Evolutionary conservation across 2,888 invertebrate species (phyloP).

Genomic region (Nasonia oneida): DNA sequence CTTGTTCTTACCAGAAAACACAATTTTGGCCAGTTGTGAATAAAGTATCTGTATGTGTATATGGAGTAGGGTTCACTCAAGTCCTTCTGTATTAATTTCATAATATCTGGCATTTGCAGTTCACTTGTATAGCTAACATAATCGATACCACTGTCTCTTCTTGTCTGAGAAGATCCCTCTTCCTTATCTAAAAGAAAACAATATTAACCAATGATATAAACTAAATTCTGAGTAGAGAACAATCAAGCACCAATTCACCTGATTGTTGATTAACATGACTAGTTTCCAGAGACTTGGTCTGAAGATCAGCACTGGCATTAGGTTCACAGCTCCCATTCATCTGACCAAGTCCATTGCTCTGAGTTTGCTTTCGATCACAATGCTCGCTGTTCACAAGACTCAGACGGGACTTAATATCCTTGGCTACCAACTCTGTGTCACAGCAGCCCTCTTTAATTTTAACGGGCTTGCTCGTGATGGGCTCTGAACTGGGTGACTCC

Average conservation of each 20-base stretch:
- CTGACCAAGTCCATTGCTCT: constrained; percentile 73
- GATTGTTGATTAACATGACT: constrained; percentile 74
- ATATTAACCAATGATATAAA: neutral
- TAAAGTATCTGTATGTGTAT: constrained; percentile 99
- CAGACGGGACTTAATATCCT: constrained; percentile 75
- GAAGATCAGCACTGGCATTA: constrained; percentile 63
- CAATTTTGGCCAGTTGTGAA: constrained; percentile 99
- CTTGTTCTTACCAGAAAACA: constrained; percentile 91
- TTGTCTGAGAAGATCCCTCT: constrained; percentile 66
- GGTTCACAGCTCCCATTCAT: constrained; percentile 74
- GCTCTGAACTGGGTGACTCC: constrained; percentile 49
- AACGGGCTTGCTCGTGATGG: constrained; percentile 50
- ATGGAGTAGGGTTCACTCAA: constrained; percentile 99
- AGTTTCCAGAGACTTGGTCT: constrained; percentile 72
- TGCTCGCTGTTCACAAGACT: constrained; percentile 66
- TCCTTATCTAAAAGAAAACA: constrained; percentile 48
- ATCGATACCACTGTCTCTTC: constrained; percentile 76
- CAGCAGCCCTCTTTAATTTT: constrained; percentile 50
- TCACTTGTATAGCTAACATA: constrained; percentile 95
- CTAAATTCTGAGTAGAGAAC: neutral
- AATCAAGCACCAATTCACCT: constrained; percentile 66
- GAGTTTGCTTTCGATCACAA: constrained; percentile 65
- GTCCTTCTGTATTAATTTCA: constrained; percentile 99
- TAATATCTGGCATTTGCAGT: constrained; percentile 98
- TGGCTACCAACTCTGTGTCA: constrained; percentile 68